These are phyloP conservation scores for Sarcophaga peregrina DNA, from an alignment of 1,140 invertebrate species.

Conservation along the genomic window DNA sequence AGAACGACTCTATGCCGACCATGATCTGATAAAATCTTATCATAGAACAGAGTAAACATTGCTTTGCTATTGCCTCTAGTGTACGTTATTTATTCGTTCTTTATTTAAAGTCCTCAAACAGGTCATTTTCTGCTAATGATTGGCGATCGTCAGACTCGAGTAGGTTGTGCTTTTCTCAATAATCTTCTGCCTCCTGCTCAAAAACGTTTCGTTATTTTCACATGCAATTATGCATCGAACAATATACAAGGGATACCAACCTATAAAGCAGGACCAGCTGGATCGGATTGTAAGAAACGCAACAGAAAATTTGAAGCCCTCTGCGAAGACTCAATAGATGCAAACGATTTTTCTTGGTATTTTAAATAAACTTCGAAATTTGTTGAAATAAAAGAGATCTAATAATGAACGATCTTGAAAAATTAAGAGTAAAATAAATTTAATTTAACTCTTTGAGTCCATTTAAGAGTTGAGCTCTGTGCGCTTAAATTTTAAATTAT, in stretches of 20 bases:
- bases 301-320: not conserved
- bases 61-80: not conserved
- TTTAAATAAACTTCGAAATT: not conserved
- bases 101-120: constrained; percentile 33
- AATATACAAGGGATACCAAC: constrained; percentile 9
- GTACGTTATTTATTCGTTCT: not conserved
- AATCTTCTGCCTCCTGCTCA: not conserved
- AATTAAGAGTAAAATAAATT: not conserved
- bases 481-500: too few species aligned
- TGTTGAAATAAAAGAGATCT: not conserved
- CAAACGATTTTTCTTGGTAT: constrained; percentile 35
- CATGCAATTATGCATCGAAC: constrained; percentile 42
- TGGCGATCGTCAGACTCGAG: constrained; percentile 21
- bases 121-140: constrained; percentile 36
- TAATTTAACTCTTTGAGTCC: not conserved
- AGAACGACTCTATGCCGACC: constrained; percentile 33
- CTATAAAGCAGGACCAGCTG: constrained; percentile 32
- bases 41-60: constrained; percentile 30
- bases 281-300: not conserved
- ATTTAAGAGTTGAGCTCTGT: not conserved
- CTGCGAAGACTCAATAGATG: constrained; percentile 28
- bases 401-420: not conserved
- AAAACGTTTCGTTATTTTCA: constrained; percentile 23
- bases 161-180: constrained; percentile 40
- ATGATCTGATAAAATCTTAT: not conserved